These are phyloP conservation scores for Erpobdella octoculata DNA, from an alignment of 2,888 invertebrate genomes.

Conservation along the genomic window DNA sequence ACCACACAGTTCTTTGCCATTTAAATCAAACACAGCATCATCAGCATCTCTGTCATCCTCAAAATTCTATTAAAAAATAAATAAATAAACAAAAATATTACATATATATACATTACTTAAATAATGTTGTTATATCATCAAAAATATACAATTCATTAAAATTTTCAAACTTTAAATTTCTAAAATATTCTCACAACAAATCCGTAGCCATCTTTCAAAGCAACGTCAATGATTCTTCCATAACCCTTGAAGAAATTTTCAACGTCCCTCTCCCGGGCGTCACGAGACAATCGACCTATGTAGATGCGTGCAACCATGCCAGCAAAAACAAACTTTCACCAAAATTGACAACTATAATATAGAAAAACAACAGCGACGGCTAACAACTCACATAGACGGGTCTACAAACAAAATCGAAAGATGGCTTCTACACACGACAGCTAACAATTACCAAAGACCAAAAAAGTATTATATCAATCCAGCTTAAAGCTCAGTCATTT, in stretches of 20 bases:
- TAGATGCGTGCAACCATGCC: conserved; percentile 57
- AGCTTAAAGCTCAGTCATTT: no score
- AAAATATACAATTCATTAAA: background rate
- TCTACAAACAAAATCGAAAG: no score
- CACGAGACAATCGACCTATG: conserved; percentile 69
- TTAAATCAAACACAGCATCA: conserved; percentile 94
- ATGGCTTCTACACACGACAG: no score
- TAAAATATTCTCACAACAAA: conserved; percentile 73
- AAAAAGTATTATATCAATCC: no score
- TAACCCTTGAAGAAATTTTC: conserved; percentile 93
- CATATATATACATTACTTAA: background rate
- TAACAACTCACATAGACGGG: no score
- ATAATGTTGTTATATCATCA: background rate
- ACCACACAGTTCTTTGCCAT: conserved; percentile 89
- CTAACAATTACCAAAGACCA: no score
- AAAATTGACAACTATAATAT: no score
- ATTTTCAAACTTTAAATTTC: background rate
- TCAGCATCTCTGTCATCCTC: conserved; percentile 94
- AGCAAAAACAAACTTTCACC: no score
- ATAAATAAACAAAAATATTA: background rate
- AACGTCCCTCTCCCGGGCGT: conserved; percentile 79
- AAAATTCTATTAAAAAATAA: conserved; percentile 65
- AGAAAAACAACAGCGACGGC: no score
- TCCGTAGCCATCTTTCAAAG: conserved; percentile 92
- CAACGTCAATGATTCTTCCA: conserved; percentile 82